These are phyloP conservation scores for Botia almorhae DNA, from an alignment of 2,797 vertebrate species.

Conservation along the genomic window DNA sequence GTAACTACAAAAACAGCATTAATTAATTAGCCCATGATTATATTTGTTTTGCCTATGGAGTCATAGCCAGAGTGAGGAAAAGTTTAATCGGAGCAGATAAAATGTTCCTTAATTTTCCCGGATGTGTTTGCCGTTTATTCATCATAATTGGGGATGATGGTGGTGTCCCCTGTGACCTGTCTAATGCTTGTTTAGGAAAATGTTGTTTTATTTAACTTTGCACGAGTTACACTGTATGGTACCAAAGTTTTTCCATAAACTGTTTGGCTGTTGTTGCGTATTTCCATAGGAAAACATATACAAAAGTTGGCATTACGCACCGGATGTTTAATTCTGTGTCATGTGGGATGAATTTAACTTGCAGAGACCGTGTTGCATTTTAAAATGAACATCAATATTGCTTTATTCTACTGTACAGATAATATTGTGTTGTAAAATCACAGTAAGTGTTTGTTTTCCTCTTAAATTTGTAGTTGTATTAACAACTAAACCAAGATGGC, in stretches of 20 bases:
- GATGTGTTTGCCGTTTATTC: slow-evolving; percentile 50
- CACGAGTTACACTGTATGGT: background rate
- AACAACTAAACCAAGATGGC: slow-evolving; percentile 85
- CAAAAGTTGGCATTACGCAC: background rate
- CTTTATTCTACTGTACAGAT: no score
- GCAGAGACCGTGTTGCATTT: background rate
- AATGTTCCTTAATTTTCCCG: slow-evolving; percentile 55
- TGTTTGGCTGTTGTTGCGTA: background rate
- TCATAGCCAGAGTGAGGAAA: background rate
- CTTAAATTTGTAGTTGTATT: slow-evolving; percentile 28
- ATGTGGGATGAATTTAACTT: background rate
- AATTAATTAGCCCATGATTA: slow-evolving; percentile 56
- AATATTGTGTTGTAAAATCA: background rate
- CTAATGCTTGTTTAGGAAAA: slow-evolving; percentile 48
- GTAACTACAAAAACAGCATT: slow-evolving; percentile 53
- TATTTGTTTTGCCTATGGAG: slow-evolving; percentile 31
- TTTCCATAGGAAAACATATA: background rate
- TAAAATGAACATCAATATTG: no score
- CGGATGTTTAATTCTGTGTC: background rate
- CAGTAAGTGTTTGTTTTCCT: background rate
- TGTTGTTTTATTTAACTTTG: background rate
- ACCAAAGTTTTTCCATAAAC: background rate
- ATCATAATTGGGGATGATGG: slow-evolving; percentile 57
- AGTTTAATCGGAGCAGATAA: slow-evolving; percentile 44
- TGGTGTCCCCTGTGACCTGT: slow-evolving; percentile 66